A percentile compares a stretch with the other conserved stretches of the same genome.
phyloP scores from a whole-genome alignment of 2,888 invertebrate genomes.

The Dynastes grantii region DNA sequence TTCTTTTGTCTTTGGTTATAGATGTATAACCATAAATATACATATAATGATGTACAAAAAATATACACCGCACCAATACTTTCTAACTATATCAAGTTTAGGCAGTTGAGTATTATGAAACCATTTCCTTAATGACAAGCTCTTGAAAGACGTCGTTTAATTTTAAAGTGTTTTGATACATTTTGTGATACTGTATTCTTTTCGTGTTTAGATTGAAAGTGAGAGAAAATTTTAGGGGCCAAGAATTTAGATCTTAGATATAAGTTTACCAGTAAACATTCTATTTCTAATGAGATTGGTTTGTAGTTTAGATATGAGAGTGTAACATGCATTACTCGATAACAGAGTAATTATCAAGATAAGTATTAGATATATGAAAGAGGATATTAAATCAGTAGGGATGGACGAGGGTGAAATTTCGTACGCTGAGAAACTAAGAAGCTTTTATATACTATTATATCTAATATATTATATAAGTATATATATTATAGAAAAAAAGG shows the following conservation, averaged over 20 bases:
- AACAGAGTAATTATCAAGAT: constrained; percentile 45
- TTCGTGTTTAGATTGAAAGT: background rate
- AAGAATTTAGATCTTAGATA: constrained; percentile 25
- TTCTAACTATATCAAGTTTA: no score
- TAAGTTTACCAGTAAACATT: constrained; percentile 20
- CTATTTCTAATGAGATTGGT: constrained; percentile 7
- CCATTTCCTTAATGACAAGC: no score
- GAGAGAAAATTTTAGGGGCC: constrained; percentile 34
- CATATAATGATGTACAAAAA: no score
- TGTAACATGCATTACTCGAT: constrained; percentile 8
- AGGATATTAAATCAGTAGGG: constrained; percentile 57
- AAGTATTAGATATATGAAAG: constrained; percentile 46
- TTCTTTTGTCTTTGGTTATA: no score
- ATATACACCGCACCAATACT: no score
- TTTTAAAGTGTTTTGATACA: background rate
- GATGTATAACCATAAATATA: no score
- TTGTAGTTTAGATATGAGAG: background rate
- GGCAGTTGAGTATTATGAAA: no score
- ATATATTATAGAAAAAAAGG: constrained; percentile 13
- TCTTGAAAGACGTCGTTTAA: no score
- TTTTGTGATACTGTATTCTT: background rate
- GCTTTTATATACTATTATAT: constrained; percentile 54
- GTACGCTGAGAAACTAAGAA: constrained; percentile 45
- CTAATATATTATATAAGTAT: constrained; percentile 42
- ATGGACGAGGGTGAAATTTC: constrained; percentile 59